phyloP scores from a whole-genome alignment of 1,140 invertebrate species.

The Drosophila paulistorum region DNA sequence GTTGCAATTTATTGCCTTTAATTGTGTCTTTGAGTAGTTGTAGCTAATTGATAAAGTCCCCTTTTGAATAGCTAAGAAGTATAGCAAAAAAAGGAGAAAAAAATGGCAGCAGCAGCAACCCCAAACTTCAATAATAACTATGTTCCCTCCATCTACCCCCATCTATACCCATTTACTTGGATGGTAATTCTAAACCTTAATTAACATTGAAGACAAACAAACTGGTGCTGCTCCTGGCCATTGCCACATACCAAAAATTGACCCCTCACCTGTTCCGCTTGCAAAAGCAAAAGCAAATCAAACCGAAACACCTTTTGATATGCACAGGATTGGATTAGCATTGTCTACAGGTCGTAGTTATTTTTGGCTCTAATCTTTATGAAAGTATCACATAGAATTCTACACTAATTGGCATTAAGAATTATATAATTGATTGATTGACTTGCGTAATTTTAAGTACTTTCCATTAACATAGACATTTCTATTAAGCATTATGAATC shows the following conservation, averaged over 20 bases:
- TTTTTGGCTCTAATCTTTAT: too few species aligned
- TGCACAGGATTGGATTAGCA: not conserved
- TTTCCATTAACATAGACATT: too few species aligned
- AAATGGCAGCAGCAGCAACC: not conserved
- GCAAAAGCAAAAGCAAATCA: slow-evolving; percentile 17
- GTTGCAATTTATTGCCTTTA: slow-evolving; percentile 75
- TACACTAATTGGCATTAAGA: too few species aligned
- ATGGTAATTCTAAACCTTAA: slow-evolving; percentile 71
- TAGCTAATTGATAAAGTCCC: slow-evolving; percentile 9
- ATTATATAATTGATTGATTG: too few species aligned
- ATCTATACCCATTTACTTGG: slow-evolving; percentile 11
- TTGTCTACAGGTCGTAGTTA: too few species aligned
- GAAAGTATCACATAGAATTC: too few species aligned
- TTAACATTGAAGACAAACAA: slow-evolving; percentile 81
- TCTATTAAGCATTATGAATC: too few species aligned
- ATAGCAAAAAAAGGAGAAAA: too few species aligned
- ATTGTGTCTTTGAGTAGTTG: slow-evolving; percentile 46
- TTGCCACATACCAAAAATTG: slow-evolving; percentile 15
- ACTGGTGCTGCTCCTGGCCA: slow-evolving; percentile 26
- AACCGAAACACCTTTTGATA: slow-evolving; percentile 34
- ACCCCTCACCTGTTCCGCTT: not conserved
- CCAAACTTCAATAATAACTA: slow-evolving; percentile 25
- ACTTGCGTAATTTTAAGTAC: too few species aligned
- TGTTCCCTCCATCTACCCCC: not conserved
- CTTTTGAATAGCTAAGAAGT: slow-evolving; percentile 5